Percentiles rank a stretch among this genome's conserved stretches.
Conservation (phyloP, 2,797 vertebrate species). For the Podarcis siculus region DNA sequence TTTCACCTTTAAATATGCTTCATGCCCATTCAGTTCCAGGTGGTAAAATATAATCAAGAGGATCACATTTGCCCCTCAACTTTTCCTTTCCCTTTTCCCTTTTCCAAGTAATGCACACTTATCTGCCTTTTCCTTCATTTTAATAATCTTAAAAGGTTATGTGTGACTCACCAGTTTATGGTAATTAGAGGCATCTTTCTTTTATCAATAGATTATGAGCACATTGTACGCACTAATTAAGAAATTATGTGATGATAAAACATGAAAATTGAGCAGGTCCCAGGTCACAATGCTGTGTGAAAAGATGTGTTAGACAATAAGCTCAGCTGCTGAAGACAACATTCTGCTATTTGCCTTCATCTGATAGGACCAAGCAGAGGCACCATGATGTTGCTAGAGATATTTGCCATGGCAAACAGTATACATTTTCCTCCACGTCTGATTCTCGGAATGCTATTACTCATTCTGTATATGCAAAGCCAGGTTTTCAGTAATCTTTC, state of each 20-base stretch:
- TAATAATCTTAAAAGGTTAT: neutral
- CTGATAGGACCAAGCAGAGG: constrained; percentile 31
- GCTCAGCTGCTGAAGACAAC: constrained; percentile 16
- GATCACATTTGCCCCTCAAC: no score
- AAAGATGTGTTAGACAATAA: constrained; percentile 5
- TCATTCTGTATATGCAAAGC: neutral
- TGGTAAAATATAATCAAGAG: neutral
- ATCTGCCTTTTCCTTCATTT: neutral
- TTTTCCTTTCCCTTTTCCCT: neutral
- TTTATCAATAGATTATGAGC: constrained; percentile 37
- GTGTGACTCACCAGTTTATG: constrained; percentile 64
- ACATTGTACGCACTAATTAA: constrained; percentile 46
- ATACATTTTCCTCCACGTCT: constrained; percentile 23
- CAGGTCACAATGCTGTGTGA: constrained; percentile 33
- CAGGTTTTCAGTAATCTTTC: neutral
- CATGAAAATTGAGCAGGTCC: constrained; percentile 32
- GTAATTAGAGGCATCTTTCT: constrained; percentile 41
- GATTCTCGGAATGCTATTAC: constrained; percentile 18
- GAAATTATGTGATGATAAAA: constrained; percentile 16
- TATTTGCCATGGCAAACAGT: constrained; percentile 36
- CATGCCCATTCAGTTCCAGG: neutral
- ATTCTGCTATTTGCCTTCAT: constrained; percentile 25
- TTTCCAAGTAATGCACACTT: neutral
- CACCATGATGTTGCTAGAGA: constrained; percentile 24
- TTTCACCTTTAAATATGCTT: neutral